Evolutionary conservation across 2,888 invertebrate species (phyloP), one percentile per base, ranked within the genome.

Genomic region (Prosapia bicincta): DNA sequence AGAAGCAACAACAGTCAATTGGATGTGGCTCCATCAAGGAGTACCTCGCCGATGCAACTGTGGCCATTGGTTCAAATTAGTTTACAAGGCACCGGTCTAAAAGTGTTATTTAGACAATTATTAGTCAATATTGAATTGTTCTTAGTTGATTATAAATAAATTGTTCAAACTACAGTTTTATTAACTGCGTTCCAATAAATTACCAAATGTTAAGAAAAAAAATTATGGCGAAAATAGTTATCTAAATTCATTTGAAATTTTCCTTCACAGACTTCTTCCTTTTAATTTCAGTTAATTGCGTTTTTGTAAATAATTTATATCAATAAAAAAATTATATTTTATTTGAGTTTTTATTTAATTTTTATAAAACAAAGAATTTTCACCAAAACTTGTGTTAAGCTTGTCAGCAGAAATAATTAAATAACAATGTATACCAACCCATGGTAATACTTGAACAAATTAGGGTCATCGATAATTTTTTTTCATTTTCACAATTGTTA

Each of bases 21-120:
- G 97, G 96, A 96, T 98, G 92, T 96, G 97, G 94, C 87, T 99
- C 82, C 93, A 97, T 85, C 90, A 92, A 87, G 98, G 94, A 54
- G 90, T 91, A 81, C 92, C 96, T 78, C 94, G 93, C 84, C 92
- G 98, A 82, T 99, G 98, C 84, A 95, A 94, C 84, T 99, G 99
- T 85, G 99, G 99, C 76, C 92, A 97, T 85, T 98, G 96, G 96
- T 98, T 97, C 88, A 95, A 96, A 87, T 89, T 98, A 15, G 78
- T 78, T 69, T 80, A 81, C 78, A 80, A 82, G 77, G 79, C 81
- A 25, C 79, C 80, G 1, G 69, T 80, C 66, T 80, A 78, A 78
- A 54, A 6, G 20, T 20, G 20, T n/a, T n/a, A n/a, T 10, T 2
- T 54, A 54, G n/a, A 54, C 20, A 2, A 20, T 10, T 1, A 54